Evolutionary conservation across 2,797 vertebrate species (phyloP).

Genomic region (Ctenochaetus hawaiiensis): DNA sequence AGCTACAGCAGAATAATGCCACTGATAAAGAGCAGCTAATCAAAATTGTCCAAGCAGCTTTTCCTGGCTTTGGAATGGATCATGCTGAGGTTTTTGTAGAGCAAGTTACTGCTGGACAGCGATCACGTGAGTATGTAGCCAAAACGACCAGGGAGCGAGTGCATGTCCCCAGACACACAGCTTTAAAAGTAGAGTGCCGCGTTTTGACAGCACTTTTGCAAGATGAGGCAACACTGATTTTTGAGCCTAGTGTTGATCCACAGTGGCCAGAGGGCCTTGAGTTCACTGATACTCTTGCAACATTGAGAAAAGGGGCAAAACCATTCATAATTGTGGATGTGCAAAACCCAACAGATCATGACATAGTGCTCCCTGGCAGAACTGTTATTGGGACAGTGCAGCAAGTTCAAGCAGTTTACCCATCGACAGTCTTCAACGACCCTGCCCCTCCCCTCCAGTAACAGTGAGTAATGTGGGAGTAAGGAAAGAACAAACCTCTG

Average conservation of each 20-base stretch:
- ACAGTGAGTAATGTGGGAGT: neutral
- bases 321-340: neutral
- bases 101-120: neutral
- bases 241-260: constrained; percentile 31
- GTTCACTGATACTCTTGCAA: neutral
- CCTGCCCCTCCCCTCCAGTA: neutral
- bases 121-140: neutral
- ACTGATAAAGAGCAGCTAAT: neutral
- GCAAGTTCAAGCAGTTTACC: constrained; percentile 4
- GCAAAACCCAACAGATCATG: constrained; percentile 32
- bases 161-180: neutral
- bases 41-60: neutral
- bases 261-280: constrained; percentile 37
- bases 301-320: neutral
- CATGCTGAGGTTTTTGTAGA: neutral
- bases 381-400: constrained; percentile 32
- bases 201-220: neutral
- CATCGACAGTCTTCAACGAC: neutral
- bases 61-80: neutral
- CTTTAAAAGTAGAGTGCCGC: neutral
- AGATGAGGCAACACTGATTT: constrained; percentile 22
- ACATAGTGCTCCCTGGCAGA: constrained; percentile 16
- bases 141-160: neutral
- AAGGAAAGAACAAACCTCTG: neutral
- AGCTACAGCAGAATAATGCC: neutral